Base-by-base conservation (phyloP, 2,797 vertebrate species). In the Brotula barbata region DNA sequence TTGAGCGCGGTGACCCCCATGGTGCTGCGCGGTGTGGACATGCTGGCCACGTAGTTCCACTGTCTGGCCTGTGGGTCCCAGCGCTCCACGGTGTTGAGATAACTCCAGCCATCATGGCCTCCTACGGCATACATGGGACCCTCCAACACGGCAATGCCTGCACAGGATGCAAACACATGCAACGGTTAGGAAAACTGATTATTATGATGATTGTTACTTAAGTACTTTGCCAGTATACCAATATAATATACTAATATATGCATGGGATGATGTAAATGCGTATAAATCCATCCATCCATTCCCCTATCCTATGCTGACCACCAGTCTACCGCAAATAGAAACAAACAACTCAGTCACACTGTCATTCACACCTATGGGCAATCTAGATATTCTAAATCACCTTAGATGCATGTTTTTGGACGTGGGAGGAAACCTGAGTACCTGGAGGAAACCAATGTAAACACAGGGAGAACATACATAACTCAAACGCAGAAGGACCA, bases 1-100 rank as follows among this genome's bases (percentile, higher is more conserved):
- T 97, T 98, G 70, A 99, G 90, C 0, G 96, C 94, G 0, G 94
- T 95, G 34, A 99, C 95, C 50, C 96, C 96, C 37, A 98, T 95
- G 5, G 96, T 97, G 89, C 97, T 99, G 73, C 96, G 88, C 0
- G 96, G 95, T 1, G 95, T 97, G 21, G 96, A 95, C 97, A 99
- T 99, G 79, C 96, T 99, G 65, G 97, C 95, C 70, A 99, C 96
- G 0, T 98, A 99, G 86, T 99, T 99, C 97, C 96, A 99, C 78
- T 99, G 96, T 43, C 93, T 90, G 14, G 95, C 96, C 77, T 98
- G 95, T 0, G 96, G 96, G 77, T 99, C 97, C 96, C 96, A 99
- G 75, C 97, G 91, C 66, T 99, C 97, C 70, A 99, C 97, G 0
- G 97, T 99, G 81, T 98, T 99, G 40, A 99, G 92, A 82, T 99